These are phyloP conservation scores for Carassius carassius DNA, from an alignment of 2,113 vertebrate genomes.

Conservation along the genomic window DNA sequence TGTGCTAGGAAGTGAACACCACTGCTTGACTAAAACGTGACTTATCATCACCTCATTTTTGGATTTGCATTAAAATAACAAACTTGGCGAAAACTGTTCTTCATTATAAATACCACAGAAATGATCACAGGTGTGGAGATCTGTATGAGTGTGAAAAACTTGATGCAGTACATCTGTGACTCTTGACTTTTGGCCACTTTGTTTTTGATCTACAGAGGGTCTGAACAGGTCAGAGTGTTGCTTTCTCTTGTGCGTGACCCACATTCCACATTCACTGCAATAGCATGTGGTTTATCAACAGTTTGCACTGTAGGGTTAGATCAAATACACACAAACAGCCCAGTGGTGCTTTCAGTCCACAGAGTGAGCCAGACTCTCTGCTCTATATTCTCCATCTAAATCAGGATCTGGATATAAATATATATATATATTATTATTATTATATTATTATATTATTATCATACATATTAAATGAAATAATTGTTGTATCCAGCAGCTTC, in stretches of 20 bases:
- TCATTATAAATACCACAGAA: neutral
- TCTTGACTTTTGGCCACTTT: slow-evolving; percentile 8
- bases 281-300: slow-evolving; percentile 28
- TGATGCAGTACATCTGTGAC: neutral
- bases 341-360: neutral
- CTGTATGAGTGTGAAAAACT: neutral
- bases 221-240: slow-evolving; percentile 36
- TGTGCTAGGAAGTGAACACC: neutral
- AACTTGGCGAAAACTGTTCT: neutral
- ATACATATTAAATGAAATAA: no score
- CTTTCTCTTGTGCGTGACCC: slow-evolving; percentile 18
- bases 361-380: neutral
- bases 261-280: neutral
- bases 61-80: neutral
- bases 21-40: neutral
- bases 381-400: neutral
- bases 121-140: neutral
- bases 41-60: neutral
- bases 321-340: slow-evolving; percentile 26
- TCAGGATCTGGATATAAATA: neutral
- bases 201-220: slow-evolving; percentile 33
- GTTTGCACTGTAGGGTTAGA: slow-evolving; percentile 17
- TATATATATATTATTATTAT: no score
- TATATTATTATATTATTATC: no score
- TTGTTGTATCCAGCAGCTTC: no score